A percentile compares a stretch with the other conserved stretches of the same genome.
Evolutionary conservation across 2,888 invertebrate species (phyloP).

Genomic region (Zootermopsis nevadensis): DNA sequence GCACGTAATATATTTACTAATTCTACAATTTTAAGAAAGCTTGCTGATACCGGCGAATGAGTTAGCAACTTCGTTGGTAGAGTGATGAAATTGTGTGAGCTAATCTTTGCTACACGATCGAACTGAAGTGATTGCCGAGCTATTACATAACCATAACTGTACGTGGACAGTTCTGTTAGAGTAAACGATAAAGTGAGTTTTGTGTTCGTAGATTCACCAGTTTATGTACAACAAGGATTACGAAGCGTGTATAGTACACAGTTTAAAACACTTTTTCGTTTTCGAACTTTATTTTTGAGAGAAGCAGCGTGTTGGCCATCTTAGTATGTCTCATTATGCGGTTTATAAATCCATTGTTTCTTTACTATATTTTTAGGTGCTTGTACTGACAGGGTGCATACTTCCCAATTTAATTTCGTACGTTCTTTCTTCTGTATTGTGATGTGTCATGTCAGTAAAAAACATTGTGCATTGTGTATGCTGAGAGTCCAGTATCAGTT

Average conservation of each 20-base stretch:
- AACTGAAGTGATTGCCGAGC: neutral
- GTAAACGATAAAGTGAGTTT: neutral
- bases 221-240: neutral
- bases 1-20: neutral
- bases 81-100: neutral
- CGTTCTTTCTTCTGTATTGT: too few relatives aligned
- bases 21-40: neutral
- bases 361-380: neutral
- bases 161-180: neutral
- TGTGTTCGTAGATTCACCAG: neutral
- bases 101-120: neutral
- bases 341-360: neutral
- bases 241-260: neutral
- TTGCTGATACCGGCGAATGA: neutral
- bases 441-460: too few relatives aligned
- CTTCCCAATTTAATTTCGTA: too few relatives aligned
- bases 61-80: neutral
- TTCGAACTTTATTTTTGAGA: neutral
- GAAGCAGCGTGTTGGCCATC: neutral
- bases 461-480: too few relatives aligned
- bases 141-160: neutral
- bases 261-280: neutral
- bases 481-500: too few relatives aligned
- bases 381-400: too few relatives aligned
- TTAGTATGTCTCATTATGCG: neutral